Base-by-base conservation (phyloP, 2,113 vertebrate species). In the Panurus biarmicus region DNA sequence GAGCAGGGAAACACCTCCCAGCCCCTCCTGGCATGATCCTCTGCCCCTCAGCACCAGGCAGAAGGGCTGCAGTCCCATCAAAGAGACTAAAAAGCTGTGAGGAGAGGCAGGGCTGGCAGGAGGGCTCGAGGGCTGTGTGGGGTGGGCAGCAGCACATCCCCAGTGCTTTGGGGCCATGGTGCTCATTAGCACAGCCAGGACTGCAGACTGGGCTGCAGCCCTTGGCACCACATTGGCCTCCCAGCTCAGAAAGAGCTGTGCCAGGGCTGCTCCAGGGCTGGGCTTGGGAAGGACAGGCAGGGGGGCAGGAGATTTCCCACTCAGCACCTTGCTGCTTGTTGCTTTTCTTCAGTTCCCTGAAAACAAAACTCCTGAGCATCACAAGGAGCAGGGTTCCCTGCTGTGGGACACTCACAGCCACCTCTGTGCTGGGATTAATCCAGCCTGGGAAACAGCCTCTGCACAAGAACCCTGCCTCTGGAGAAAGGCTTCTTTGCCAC, bases 221-320 rank as follows among this genome's bases (percentile, higher is more conserved):
- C 45, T 38, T 38, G 62, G 62, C 4, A 6, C 50, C 51, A 11
- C 31, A 3, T 24, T 45, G 83, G 58, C 9, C n/a, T 65, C 75
- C 31, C 28, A 6, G 50, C 62, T 29, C 18, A 2, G 38, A 14
- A 61, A 28, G 29, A 45, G 60, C 64, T 3, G 0, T 3, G 10
- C 71, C 61, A 51, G 44, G 61, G 40, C 69, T 23, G 58, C 36
- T 4, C 14, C 23, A 25, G 75, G 36, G 22, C 3, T 1, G 76
- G 76, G 4, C 24, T 64, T 40, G 86, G 84, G 67, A 38, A 44
- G 64, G 26, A 38, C 31, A 24, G 40, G 50, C 35, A 69, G 53
- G 61, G 54, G 38, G 51, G 40, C 42, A 45, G 54, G 22, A 31
- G 21, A 16, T 84, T 73, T 70, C 47, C 51, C 29, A 22, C 54